These are phyloP conservation scores for Hippasteria phrygiana DNA, from an alignment of 53 echinoderm and acorn worm genomes.

Conservation along the genomic window DNA sequence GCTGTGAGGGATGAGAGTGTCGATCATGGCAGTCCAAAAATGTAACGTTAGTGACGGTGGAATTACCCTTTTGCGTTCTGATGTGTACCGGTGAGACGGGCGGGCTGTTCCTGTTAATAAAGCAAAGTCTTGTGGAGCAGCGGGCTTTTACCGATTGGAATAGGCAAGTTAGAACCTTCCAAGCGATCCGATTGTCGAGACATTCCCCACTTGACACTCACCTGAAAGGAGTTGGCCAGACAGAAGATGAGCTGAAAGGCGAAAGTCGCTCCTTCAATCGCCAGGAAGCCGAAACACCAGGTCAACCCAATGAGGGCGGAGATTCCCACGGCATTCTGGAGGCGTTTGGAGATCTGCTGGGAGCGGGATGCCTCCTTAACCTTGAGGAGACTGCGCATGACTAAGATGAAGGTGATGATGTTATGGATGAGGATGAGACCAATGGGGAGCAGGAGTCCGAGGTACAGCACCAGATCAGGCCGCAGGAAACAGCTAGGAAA, in stretches of 20 bases:
- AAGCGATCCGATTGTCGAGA: too few relatives aligned
- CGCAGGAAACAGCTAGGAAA: constrained; percentile 71
- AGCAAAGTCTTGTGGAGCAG: too few relatives aligned
- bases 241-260: constrained; percentile 80
- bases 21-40: too few relatives aligned
- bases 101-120: too few relatives aligned
- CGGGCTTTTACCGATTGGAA: too few relatives aligned
- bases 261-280: constrained; percentile 64
- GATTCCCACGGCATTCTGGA: constrained; percentile 77
- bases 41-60: too few relatives aligned
- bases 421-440: constrained; percentile 72
- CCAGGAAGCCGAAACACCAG: constrained; percentile 80
- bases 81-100: too few relatives aligned
- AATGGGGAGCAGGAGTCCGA: constrained; percentile 68
- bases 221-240: constrained; percentile 74
- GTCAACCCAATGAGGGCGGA: constrained; percentile 77
- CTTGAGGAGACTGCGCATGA: constrained; percentile 68
- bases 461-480: constrained; percentile 63
- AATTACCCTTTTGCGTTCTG: too few relatives aligned
- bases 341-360: constrained; percentile 68
- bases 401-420: constrained; percentile 69
- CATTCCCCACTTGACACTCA: too few relatives aligned
- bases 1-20: too few relatives aligned
- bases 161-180: too few relatives aligned
- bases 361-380: constrained; percentile 60